Evolutionary conservation across 2,113 vertebrate species (phyloP).

Genomic region (Vicugna pacos): DNA sequence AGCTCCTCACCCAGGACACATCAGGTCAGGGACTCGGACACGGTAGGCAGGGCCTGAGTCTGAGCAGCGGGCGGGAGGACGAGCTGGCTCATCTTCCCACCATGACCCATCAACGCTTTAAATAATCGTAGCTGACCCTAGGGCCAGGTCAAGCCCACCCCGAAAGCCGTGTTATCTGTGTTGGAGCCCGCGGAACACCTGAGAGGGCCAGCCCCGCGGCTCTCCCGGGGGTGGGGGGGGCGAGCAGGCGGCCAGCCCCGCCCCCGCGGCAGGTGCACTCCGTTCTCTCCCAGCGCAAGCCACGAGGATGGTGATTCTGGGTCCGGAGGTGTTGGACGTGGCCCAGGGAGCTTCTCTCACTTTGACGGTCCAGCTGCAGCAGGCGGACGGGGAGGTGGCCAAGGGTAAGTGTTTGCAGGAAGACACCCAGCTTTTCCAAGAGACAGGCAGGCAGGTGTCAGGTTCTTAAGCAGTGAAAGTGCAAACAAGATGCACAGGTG

Average conservation of each 20-base stretch:
- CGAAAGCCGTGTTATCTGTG: too few species aligned
- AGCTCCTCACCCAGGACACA: background rate
- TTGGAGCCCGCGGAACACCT: too few species aligned
- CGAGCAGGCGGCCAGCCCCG: fast-evolving
- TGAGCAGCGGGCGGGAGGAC: background rate
- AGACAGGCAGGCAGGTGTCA: fast-evolving
- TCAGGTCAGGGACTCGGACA: background rate
- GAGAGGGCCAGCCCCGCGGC: too few species aligned
- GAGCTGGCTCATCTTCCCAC: background rate
- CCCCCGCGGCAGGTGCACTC: background rate
- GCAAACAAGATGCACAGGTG: fast-evolving
- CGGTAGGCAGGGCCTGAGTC: background rate
- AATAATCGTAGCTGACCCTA: too few species aligned
- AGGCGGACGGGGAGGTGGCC: constrained; percentile 77
- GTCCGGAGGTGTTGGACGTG: constrained; percentile 84
- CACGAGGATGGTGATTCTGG: constrained; percentile 80
- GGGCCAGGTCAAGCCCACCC: too few species aligned
- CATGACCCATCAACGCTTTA: too few species aligned
- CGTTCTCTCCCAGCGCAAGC: constrained; percentile 83
- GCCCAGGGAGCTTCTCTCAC: constrained; percentile 77
- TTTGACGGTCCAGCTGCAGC: constrained; percentile 79
- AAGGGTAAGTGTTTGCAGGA: constrained; percentile 71
- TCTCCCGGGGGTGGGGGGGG: too few species aligned
- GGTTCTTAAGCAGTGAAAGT: background rate
- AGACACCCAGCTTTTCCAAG: fast-evolving